Percentiles rank a stretch among this genome's conserved stretches.
Conservation (phyloP, 2,797 vertebrate species). For the Halcyon leucocephala region DNA sequence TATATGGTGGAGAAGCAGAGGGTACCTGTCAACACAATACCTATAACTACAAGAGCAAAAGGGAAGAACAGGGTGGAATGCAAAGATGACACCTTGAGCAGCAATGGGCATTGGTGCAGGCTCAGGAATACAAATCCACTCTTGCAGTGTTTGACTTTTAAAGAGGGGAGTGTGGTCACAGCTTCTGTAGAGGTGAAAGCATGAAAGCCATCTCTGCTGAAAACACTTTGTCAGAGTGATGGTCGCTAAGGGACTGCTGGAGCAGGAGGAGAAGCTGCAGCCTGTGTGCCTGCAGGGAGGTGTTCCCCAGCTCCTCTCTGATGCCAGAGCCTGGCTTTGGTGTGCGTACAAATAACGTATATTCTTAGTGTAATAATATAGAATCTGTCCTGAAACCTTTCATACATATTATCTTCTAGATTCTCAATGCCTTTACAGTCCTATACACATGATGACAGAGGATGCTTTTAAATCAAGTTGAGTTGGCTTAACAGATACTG, state of each 20-base stretch:
- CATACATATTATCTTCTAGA: background rate
- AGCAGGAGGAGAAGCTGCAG: background rate
- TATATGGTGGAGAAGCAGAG: background rate
- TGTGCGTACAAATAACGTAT: background rate
- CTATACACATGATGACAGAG: background rate
- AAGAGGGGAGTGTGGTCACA: background rate
- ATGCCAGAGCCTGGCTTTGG: background rate
- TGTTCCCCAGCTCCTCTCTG: background rate
- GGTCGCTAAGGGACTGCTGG: background rate
- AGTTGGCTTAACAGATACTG: background rate
- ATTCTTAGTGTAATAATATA: accelerated
- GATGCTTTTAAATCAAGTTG: background rate
- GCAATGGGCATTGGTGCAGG: background rate
- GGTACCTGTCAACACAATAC: background rate
- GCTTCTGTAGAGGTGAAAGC: background rate
- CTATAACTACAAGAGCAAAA: background rate
- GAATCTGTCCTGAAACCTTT: background rate
- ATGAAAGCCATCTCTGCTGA: background rate
- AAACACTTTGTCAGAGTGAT: background rate
- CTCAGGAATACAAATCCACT: background rate
- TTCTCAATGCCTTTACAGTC: background rate
- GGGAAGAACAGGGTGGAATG: background rate
- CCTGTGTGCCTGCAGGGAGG: background rate
- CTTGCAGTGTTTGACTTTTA: background rate
- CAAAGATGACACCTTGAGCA: background rate